Evolutionary conservation across 2,113 vertebrate species (phyloP), one percentile per base, ranked within the genome.

Genomic region (Kryptolebias marmoratus): DNA sequence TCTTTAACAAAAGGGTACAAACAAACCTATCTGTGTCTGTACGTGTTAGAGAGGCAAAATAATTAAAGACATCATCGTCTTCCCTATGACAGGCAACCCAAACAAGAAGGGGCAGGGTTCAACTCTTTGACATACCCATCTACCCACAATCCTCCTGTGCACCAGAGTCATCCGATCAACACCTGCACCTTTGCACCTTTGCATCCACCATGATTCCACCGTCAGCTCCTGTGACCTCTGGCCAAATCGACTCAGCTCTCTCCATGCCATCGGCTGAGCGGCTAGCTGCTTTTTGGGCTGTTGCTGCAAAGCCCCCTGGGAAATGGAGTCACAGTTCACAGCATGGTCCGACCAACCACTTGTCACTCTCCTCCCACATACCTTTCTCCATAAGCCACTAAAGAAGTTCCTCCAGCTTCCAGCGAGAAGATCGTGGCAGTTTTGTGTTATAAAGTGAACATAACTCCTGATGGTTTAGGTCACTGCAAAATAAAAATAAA

Each of bases 121-220:
- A 86, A 63, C 59, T 88, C 81, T 81, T 81, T 80, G 58, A 88
- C 93, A 93, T 93, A 86, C 85, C 77, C 93, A 94, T 93, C 87
- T 77, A 91, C 88, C 88, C 86, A 91, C 89, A 88, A 91, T 90
- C 87, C 84, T 87, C 86, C 87, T 90, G 90, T 93, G 86, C 90
- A 91, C 92, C 89, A 92, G 86, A 83, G 81, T 86, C 93, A 93
- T 93, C 83, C 63, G 87, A 91, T 87, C 91, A 90, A 86, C 84
- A 91, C 88, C 90, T 90, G 88, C 85, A 83, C 89, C 85, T 86
- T 83, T 90, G 88, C 85, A 83, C 89, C 85, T 86, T 83, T 15
- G 70, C 90, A 88, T 92, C 88, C 88, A 72, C 90, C 89, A 92
- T 92, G 83, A 91, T 74, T 92, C 91, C 90, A 89, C 88, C 59